Base-by-base conservation (phyloP, 2,113 vertebrate genomes). In the Procavia capensis region DNA sequence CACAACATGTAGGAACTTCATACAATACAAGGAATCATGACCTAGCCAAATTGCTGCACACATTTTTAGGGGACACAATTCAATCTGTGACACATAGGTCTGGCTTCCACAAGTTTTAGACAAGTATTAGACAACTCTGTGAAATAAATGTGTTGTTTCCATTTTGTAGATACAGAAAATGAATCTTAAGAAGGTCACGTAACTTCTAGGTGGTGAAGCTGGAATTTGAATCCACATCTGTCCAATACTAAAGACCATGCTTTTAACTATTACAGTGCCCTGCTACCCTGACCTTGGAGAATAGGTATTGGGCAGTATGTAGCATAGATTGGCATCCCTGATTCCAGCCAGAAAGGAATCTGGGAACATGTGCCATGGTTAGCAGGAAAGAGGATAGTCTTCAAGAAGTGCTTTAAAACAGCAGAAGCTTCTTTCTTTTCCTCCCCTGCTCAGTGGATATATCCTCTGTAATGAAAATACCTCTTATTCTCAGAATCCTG, bases 341-440 rank as follows among this genome's bases (percentile, higher is more conserved):
- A 63, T 63, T 70, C 54, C 88, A 17, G 47, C 59, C 72, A 39
- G 84, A 20, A 63, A 74, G 29, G 78, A 34, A 10, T 72, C 61
- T 43, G 3, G 24, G 27, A 59, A 27, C 22, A 0, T 9, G 13
- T 31, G 72, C 64, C 3, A 0, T 9, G 4, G 63, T 25, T 6
- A 43, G 64, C 68, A 36, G 36, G n/a, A 41, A 34, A 29, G 20
- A 50, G 43, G n/a, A 25, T 41, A 3, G 36, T 6, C 43, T 57
- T 54, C 17, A 63, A 61, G 6, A 82, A 10, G 5, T 3, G 36
- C 29, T 13, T 75, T 45, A 3, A 0, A 1, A 1, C 31, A 5
- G 9, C 7, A 27, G 19, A 70, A 36, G 34, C 8, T 31, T 9
- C 34, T 59, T 27, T n/a, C 11, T 39, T 29, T 47, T 29, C 17